phyloP scores from a whole-genome alignment of 2,888 invertebrate species.

The Crocallis elinguaria region DNA sequence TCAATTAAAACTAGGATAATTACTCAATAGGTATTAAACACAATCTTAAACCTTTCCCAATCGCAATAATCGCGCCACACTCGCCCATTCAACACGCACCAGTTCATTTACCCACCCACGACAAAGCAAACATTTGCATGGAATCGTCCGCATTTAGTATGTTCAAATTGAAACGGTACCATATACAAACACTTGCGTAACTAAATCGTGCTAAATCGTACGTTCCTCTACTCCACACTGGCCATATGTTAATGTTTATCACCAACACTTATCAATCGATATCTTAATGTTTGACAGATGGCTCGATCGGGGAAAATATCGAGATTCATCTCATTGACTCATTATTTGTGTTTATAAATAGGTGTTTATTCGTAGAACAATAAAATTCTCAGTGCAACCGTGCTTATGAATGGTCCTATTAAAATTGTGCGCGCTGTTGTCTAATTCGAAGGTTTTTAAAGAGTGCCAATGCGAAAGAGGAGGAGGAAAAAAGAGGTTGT shows the following conservation, averaged over 20 bases:
- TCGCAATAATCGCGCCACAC: conserved; percentile 27
- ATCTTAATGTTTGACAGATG: conserved; percentile 70
- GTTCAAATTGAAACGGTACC: conserved; percentile 52
- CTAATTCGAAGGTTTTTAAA: conserved; percentile 73
- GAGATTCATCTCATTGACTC: conserved; percentile 48
- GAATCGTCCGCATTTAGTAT: conserved; percentile 41
- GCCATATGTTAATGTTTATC: conserved; percentile 79
- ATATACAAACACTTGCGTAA: conserved; percentile 59
- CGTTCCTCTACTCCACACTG: conserved; percentile 35
- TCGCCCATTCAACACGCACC: conserved; percentile 11
- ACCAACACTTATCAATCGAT: conserved; percentile 74
- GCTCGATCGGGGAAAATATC: conserved; percentile 53
- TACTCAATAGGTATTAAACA: background rate
- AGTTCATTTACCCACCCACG: conserved; percentile 50
- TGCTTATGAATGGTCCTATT: conserved; percentile 67
- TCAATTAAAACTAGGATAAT: too few relatives aligned
- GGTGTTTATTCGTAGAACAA: conserved; percentile 34
- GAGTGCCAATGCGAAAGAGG: conserved; percentile 82
- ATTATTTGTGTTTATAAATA: conserved; percentile 51
- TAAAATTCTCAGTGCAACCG: conserved; percentile 25
- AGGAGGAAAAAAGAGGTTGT: conserved; percentile 78
- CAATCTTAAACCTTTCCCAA: conserved; percentile 9
- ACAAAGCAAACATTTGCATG: conserved; percentile 41
- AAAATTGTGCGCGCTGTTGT: conserved; percentile 73
- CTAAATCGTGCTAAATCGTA: conserved; percentile 51